These are phyloP conservation scores for Embiotoca jacksoni DNA, from an alignment of 2,113 vertebrate genomes.

Conservation along the genomic window DNA sequence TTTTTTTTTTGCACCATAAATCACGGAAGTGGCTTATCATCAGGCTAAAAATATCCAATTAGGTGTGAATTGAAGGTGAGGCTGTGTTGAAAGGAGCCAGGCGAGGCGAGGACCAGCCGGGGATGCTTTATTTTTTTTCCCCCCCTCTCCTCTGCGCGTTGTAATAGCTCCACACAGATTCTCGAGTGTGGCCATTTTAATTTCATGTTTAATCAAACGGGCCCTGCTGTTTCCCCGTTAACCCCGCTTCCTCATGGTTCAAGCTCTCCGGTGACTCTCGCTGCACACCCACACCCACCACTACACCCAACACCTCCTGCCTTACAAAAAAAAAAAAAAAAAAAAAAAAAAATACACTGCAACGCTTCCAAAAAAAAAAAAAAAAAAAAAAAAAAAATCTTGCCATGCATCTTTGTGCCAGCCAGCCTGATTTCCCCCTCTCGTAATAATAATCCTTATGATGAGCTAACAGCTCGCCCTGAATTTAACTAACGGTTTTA, in stretches of 20 bases:
- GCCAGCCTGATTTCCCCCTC: slow-evolving; percentile 17
- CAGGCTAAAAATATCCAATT: slow-evolving; percentile 52
- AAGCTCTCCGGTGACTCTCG: slow-evolving; percentile 52
- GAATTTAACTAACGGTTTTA: slow-evolving; percentile 84
- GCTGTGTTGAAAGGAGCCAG: slow-evolving; percentile 32
- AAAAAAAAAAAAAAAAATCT: no score
- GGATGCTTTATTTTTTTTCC: slow-evolving; percentile 3
- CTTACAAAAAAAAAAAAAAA: slow-evolving; percentile 14
- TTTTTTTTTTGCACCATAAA: not conserved
- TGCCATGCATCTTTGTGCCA: slow-evolving; percentile 37
- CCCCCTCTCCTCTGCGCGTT: not conserved
- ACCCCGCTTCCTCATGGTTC: slow-evolving; percentile 71
- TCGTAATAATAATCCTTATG: slow-evolving; percentile 72
- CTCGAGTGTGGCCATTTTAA: slow-evolving; percentile 53
- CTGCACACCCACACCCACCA: not conserved
- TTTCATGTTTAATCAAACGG: slow-evolving; percentile 68
- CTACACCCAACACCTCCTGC: not conserved
- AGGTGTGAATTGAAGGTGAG: slow-evolving; percentile 42
- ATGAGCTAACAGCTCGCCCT: slow-evolving; percentile 84
- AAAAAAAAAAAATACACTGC: not conserved
- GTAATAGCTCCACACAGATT: slow-evolving; percentile 22
- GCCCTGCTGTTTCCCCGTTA: slow-evolving; percentile 63
- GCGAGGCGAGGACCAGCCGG: slow-evolving; percentile 22
- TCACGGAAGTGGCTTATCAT: slow-evolving; percentile 5
- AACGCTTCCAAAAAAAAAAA: slow-evolving; percentile 18